Evolutionary conservation across 1,140 invertebrate species (phyloP).

Genomic region (Drosophila nannoptera): DNA sequence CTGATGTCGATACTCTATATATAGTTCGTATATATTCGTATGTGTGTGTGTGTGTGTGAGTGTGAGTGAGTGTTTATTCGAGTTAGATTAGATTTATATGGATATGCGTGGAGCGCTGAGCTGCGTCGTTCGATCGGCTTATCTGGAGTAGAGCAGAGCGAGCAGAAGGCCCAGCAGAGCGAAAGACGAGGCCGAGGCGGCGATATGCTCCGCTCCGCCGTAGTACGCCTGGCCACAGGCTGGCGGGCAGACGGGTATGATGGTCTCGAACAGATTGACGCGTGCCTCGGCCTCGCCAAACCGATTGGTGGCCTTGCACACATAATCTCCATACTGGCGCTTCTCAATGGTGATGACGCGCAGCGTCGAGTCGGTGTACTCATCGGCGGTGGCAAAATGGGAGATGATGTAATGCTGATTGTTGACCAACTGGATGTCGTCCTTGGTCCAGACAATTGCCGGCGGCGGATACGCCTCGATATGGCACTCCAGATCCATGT

Average conservation of each 20-base stretch:
- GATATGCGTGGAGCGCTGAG: constrained; percentile 17
- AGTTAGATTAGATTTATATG: constrained; percentile 34
- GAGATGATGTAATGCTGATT: constrained; percentile 94
- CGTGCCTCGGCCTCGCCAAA: constrained; percentile 87
- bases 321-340: constrained; percentile 91
- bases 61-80: constrained; percentile 12
- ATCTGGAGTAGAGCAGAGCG: constrained; percentile 71
- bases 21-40: constrained; percentile 51
- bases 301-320: constrained; percentile 92
- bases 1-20: constrained; percentile 52
- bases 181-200: constrained; percentile 64
- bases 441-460: constrained; percentile 92
- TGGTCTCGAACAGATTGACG: constrained; percentile 92
- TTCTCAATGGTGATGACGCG: constrained; percentile 95
- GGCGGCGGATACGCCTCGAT: constrained; percentile 95
- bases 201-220: constrained; percentile 80
- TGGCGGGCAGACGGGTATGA: constrained; percentile 94
- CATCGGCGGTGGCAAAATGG: constrained; percentile 92
- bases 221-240: constrained; percentile 89
- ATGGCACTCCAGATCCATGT: constrained; percentile 95
- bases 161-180: constrained; percentile 63
- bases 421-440: constrained; percentile 88
- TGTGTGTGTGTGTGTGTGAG: too few species aligned
- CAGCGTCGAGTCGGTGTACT: constrained; percentile 93
- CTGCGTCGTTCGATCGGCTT: constrained; percentile 50